phyloP scores from a whole-genome alignment of 2,888 invertebrate species.

The Diploptera punctata region DNA sequence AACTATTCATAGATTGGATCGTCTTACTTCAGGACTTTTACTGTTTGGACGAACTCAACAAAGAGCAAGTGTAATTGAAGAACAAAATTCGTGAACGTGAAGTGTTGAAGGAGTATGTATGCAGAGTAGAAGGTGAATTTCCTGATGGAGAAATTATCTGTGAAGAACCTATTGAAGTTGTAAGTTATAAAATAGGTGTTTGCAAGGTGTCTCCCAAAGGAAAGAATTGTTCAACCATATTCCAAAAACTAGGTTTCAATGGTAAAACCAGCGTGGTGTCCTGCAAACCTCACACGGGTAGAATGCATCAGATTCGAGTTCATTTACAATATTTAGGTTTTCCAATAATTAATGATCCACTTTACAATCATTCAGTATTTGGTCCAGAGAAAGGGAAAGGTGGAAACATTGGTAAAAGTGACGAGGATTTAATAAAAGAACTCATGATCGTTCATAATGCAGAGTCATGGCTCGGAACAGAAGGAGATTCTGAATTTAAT shows the following conservation, averaged over 20 bases:
- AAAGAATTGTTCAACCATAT: constrained; percentile 90
- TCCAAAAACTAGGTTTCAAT: constrained; percentile 89
- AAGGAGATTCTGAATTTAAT: constrained; percentile 83
- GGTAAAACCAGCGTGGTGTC: constrained; percentile 90
- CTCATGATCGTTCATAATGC: constrained; percentile 92
- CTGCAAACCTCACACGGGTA: constrained; percentile 93
- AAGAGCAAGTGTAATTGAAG: constrained; percentile 94
- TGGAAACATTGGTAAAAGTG: constrained; percentile 87
- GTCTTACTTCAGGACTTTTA: constrained; percentile 93
- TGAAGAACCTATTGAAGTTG: constrained; percentile 88
- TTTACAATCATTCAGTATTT: constrained; percentile 96
- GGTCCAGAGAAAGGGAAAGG: constrained; percentile 91
- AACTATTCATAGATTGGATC: constrained; percentile 94
- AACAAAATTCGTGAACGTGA: constrained; percentile 89
- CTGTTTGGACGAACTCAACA: constrained; percentile 93
- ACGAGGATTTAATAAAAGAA: constrained; percentile 86
- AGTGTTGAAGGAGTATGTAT: constrained; percentile 94
- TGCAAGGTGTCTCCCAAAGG: constrained; percentile 93
- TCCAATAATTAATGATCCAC: constrained; percentile 96
- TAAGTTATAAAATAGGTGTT: constrained; percentile 95
- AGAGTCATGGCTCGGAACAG: constrained; percentile 92
- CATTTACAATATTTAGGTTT: constrained; percentile 97
- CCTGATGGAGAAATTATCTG: constrained; percentile 87
- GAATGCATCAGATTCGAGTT: constrained; percentile 99
- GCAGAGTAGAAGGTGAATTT: constrained; percentile 92